Conservation (phyloP, 2,888 invertebrate species). For the Villa cingulata region DNA sequence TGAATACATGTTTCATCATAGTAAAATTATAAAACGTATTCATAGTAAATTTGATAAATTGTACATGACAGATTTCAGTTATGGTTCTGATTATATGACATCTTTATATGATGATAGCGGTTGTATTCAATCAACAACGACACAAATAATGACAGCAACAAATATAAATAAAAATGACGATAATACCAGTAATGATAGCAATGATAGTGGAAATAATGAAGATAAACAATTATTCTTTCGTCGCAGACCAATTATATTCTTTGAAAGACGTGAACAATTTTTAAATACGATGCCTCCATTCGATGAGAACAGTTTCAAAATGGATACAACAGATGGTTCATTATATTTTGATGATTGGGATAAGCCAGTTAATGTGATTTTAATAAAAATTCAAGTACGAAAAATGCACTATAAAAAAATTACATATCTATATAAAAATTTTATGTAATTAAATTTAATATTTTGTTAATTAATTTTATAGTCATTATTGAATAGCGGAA, state of each 20-base stretch:
- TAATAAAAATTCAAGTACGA: constrained; percentile 12
- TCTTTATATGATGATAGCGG: not conserved
- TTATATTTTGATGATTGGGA: constrained; percentile 8
- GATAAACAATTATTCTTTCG: not conserved
- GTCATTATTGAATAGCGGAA: constrained; percentile 44
- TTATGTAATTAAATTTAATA: not conserved
- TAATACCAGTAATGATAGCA: not conserved
- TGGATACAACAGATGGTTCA: constrained; percentile 4
- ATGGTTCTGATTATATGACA: not conserved
- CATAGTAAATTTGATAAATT: constrained; percentile 5
- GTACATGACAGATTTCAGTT: not conserved
- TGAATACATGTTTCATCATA: constrained; percentile 5
- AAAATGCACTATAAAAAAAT: not conserved
- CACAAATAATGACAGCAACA: not conserved
- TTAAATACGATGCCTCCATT: constrained; percentile 11
- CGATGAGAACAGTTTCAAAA: constrained; percentile 3
- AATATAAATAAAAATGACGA: not conserved
- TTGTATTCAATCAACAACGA: not conserved
- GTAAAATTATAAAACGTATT: constrained; percentile 6
- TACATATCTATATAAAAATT: not conserved
- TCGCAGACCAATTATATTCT: constrained; percentile 10
- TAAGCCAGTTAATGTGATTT: constrained; percentile 7
- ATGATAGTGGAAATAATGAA: not conserved
- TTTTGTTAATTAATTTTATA: constrained; percentile 22
- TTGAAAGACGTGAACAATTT: constrained; percentile 9